Base-by-base conservation (phyloP, 2,797 vertebrate species). In the Halcyon smyrnensis region DNA sequence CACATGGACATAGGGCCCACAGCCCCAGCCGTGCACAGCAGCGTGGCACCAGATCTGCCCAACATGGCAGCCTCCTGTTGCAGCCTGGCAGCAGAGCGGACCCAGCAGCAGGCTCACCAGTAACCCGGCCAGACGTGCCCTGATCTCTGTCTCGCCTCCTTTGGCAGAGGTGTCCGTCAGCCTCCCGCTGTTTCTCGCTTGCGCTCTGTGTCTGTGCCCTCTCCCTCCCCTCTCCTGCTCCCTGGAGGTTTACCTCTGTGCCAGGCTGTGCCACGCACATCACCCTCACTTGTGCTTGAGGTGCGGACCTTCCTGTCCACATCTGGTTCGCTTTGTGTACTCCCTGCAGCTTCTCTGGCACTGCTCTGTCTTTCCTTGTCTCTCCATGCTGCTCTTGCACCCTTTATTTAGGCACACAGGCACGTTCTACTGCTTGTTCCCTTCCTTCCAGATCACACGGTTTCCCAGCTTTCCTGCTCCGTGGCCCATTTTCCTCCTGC, bases 401-500 rank as follows among this genome's bases (percentile, higher is more conserved):
- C 18, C 62, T 56, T 71, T 17, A 6, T 24, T 25, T 51, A 59
- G 80, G 32, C 41, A 23, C 54, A 4, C 13, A 14, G n/a, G 15
- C 84, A 8, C 50, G 39, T 60, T 60, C n/a, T 59, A 45, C 56
- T 54, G 18, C 73, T 73, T 24, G 3, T 12, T 73, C 7, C n/a
- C 24, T 34, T 37, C 3, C 30, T 64, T n/a, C 32, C 51, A 69
- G 64, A 73, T 46, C 68, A 21, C 67, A 0, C 68, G 37, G 50
- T 34, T 15, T 50, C 64, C 79, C 78, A 25, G 28, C 24, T 64
- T 21, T 36, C 81, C 65, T 46, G 86, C 79, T n/a, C 23, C 12
- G 50, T 90, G 86, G 68, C 84, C 86, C 78, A 25, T 80, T 95
- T 95, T 77, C 87, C 86, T 65, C 39, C 2, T 41, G 81, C 71